Conservation (phyloP, 2,113 vertebrate genomes). For the Litocranius walleri region DNA sequence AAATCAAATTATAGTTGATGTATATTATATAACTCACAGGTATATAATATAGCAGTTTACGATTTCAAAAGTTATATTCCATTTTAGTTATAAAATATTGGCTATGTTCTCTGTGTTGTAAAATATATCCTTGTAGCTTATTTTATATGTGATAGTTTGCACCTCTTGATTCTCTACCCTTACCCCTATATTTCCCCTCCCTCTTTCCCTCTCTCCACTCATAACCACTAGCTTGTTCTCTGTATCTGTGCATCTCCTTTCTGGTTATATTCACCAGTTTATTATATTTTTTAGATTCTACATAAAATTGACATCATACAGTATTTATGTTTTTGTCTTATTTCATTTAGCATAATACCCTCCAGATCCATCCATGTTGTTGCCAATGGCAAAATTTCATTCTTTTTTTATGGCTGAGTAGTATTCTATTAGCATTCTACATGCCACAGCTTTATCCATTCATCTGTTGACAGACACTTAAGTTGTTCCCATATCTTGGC, state of each 20-base stretch:
- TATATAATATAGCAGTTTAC: no score
- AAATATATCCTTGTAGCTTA: no score
- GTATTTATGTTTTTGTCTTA: neutral
- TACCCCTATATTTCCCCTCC: neutral
- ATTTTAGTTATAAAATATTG: no score
- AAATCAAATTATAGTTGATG: neutral
- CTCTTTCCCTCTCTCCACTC: neutral
- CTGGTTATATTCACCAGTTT: neutral
- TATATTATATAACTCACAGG: neutral
- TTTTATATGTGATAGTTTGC: no score
- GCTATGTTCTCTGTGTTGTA: no score
- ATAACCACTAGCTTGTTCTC: neutral
- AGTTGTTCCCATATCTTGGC: neutral
- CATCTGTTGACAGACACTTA: neutral
- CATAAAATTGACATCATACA: neutral
- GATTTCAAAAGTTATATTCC: no score
- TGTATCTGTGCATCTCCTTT: neutral
- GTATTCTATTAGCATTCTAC: neutral
- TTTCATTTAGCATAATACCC: neutral
- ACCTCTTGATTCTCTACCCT: no score
- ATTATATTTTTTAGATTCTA: neutral
- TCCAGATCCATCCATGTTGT: neutral
- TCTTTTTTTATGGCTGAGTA: neutral
- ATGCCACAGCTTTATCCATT: neutral
- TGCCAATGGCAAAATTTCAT: neutral